phyloP scores from a whole-genome alignment of 2,888 invertebrate species.

The Dasysyrphus albostriatus region DNA sequence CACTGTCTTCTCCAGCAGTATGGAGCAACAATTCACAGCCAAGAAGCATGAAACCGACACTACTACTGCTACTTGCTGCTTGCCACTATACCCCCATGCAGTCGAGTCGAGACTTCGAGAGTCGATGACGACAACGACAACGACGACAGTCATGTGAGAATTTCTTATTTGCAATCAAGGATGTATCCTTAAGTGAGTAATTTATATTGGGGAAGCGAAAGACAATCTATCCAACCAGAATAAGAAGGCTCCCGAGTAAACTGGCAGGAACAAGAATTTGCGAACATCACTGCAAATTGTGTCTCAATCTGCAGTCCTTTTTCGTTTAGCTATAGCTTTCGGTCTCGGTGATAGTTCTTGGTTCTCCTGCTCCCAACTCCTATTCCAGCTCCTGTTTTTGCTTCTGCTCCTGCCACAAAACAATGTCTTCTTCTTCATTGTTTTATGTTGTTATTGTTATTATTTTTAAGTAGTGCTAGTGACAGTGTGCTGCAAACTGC shows the following conservation, averaged over 20 bases:
- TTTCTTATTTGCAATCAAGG: conserved; percentile 76
- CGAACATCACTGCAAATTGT: conserved; percentile 76
- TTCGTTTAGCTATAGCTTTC: conserved; percentile 37
- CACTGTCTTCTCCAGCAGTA: conserved; percentile 68
- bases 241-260: conserved; percentile 76
- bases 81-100: conserved; percentile 36
- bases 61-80: conserved; percentile 32
- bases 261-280: conserved; percentile 76
- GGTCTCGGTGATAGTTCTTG: neutral
- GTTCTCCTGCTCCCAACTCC: conserved; percentile 14
- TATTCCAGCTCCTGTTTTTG: conserved; percentile 23
- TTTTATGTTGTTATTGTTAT: conserved; percentile 11
- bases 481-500: conserved; percentile 49
- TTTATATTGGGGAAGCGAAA: conserved; percentile 76
- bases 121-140: conserved; percentile 70
- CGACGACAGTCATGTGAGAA: conserved; percentile 76
- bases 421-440: conserved; percentile 40
- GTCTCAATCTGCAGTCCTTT: conserved; percentile 76
- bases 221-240: conserved; percentile 76
- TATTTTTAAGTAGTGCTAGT: conserved; percentile 37
- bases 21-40: conserved; percentile 69
- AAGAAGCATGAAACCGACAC: conserved; percentile 73
- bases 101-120: conserved; percentile 47
- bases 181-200: conserved; percentile 76
- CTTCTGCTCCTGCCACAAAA: conserved; percentile 42